These are phyloP conservation scores for Cyclura pinguis DNA, from an alignment of 2,797 vertebrate genomes.

Conservation along the genomic window DNA sequence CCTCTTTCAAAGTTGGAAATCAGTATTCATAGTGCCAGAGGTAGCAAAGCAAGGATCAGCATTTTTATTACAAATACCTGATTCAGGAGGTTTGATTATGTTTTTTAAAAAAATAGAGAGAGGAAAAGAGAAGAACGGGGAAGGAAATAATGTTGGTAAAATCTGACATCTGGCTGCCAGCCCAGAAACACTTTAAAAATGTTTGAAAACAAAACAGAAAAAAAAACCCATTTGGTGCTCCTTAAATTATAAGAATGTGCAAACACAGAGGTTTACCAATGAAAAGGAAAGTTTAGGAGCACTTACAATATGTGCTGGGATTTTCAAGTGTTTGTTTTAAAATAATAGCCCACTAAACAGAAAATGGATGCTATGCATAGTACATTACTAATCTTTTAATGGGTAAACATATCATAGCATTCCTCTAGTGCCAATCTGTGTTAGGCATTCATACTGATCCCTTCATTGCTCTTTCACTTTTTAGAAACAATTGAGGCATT, in stretches of 20 bases:
- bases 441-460: neutral
- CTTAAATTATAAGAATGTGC: constrained; percentile 12
- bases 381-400: constrained; percentile 4
- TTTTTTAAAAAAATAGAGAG: neutral
- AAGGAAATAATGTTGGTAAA: constrained; percentile 11
- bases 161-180: constrained; percentile 32
- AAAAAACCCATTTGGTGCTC: constrained; percentile 20
- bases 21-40: constrained; percentile 15
- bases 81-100: neutral
- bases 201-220: constrained; percentile 27
- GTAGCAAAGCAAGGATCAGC: constrained; percentile 3
- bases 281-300: constrained; percentile 19
- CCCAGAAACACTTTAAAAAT: constrained; percentile 31
- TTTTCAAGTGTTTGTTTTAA: neutral
- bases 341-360: constrained; percentile 22
- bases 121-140: neutral
- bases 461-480: neutral
- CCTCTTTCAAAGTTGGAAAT: neutral
- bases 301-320: neutral
- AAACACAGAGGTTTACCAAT: constrained; percentile 32
- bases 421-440: neutral
- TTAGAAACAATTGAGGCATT: neutral
- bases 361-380: neutral
- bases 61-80: constrained; percentile 31
- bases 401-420: neutral